These are phyloP conservation scores for Pocota personata DNA, from an alignment of 2,888 invertebrate genomes.

Conservation along the genomic window DNA sequence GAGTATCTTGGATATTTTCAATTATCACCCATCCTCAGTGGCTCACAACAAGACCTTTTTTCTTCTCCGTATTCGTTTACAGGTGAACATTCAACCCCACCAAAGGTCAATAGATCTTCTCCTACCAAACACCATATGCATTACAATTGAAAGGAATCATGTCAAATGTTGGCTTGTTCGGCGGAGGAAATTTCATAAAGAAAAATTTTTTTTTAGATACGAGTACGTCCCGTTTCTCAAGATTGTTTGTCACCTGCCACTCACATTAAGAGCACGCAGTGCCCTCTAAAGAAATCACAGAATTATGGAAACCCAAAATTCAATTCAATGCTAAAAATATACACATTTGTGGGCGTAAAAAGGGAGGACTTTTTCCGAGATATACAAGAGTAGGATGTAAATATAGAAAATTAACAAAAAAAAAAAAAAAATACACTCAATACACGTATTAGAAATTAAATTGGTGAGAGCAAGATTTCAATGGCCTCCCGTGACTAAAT, in stretches of 20 bases:
- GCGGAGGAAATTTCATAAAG: neutral
- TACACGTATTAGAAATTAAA: conserved; percentile 30
- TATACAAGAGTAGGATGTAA: neutral
- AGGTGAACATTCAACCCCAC: neutral
- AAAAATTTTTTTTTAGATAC: too few relatives aligned
- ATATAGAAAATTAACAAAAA: conserved; percentile 2
- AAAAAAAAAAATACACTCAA: neutral
- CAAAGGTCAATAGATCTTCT: neutral
- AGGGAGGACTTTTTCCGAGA: neutral
- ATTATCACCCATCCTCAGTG: neutral
- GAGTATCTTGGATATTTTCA: neutral
- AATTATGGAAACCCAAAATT: conserved; percentile 21
- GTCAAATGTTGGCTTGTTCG: neutral
- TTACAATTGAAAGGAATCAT: conserved; percentile 22
- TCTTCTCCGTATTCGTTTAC: neutral
- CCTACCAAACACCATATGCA: neutral
- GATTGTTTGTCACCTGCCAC: conserved; percentile 45
- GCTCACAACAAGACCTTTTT: neutral
- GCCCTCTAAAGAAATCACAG: conserved; percentile 28
- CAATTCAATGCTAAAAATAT: conserved; percentile 39
- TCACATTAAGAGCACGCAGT: conserved; percentile 17
- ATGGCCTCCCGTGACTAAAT: conserved; percentile 6
- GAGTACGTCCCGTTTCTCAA: neutral
- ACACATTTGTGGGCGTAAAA: neutral
- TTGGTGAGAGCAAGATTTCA: conserved; percentile 11